These are phyloP conservation scores for Lepidurus packardi DNA, from an alignment of 1,140 invertebrate species.

Conservation along the genomic window DNA sequence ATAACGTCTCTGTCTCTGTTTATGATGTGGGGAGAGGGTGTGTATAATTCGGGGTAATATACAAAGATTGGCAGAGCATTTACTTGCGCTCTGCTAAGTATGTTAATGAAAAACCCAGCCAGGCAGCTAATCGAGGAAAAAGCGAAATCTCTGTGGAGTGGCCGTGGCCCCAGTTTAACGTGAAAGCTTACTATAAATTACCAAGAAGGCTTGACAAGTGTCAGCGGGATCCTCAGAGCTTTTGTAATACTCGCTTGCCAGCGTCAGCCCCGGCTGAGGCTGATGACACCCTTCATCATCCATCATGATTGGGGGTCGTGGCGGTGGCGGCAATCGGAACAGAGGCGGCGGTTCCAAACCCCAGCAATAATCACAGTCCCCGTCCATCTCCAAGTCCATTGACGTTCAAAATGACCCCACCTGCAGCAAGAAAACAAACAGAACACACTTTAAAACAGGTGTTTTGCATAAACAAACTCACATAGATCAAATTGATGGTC, in stretches of 20 bases:
- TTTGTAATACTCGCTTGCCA: constrained; percentile 13
- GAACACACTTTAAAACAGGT: not conserved
- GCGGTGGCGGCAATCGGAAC: constrained; percentile 10
- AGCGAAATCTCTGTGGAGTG: not conserved
- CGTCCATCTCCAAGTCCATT: not conserved
- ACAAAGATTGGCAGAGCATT: not conserved
- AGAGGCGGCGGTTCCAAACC: not conserved
- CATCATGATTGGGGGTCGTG: not conserved
- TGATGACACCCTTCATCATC: not conserved
- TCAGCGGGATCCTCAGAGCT: not conserved
- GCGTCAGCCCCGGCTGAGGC: not conserved
- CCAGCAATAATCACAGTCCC: constrained; percentile 8
- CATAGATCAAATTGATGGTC: no score
- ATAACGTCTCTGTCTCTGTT: not conserved
- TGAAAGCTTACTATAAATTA: not conserved
- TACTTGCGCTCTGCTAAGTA: not conserved
- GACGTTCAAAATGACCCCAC: not conserved
- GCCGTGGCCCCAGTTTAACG: not conserved
- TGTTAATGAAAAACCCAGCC: not conserved
- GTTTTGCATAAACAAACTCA: no score
- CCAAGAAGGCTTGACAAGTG: not conserved
- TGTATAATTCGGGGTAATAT: not conserved
- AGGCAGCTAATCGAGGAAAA: not conserved
- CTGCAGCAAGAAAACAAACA: not conserved
- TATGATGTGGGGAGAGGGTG: not conserved